Conservation (phyloP, 2,113 vertebrate genomes). For the Clinocottus analis region DNA sequence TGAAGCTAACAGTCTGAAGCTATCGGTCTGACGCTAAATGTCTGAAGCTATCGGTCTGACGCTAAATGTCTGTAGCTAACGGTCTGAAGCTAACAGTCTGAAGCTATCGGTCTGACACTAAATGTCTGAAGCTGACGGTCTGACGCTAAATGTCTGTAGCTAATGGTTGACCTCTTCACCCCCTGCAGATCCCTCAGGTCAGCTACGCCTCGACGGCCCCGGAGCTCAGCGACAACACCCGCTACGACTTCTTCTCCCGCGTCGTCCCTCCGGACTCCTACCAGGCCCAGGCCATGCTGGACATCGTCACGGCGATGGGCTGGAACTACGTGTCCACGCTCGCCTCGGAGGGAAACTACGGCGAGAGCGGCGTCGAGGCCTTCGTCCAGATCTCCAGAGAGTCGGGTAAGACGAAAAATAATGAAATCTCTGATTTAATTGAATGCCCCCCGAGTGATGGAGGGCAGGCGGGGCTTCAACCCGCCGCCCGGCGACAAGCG, state of each 20-base stretch:
- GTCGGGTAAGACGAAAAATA: slow-evolving; percentile 45
- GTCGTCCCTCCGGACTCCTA: slow-evolving; percentile 97
- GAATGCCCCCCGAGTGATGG: neutral
- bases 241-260: slow-evolving; percentile 97
- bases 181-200: slow-evolving; percentile 95
- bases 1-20: too few relatives aligned
- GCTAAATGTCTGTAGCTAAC: too few relatives aligned
- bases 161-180: neutral
- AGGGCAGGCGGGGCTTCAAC: neutral
- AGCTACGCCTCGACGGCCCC: slow-evolving; percentile 99
- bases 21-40: too few relatives aligned
- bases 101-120: too few relatives aligned
- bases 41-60: too few relatives aligned
- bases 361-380: slow-evolving; percentile 96
- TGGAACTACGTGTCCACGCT: slow-evolving; percentile 97
- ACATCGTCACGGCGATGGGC: slow-evolving; percentile 93
- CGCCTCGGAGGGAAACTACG: slow-evolving; percentile 97
- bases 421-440: neutral
- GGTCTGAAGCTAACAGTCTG: too few relatives aligned
- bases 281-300: slow-evolving; percentile 98
- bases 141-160: neutral
- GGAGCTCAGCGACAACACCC: slow-evolving; percentile 96
- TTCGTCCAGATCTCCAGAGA: slow-evolving; percentile 97
- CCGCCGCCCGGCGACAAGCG: too few relatives aligned
- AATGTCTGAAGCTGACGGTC: too few relatives aligned